phyloP scores from a whole-genome alignment of 2,113 vertebrate genomes.

The Tursiops truncatus region DNA sequence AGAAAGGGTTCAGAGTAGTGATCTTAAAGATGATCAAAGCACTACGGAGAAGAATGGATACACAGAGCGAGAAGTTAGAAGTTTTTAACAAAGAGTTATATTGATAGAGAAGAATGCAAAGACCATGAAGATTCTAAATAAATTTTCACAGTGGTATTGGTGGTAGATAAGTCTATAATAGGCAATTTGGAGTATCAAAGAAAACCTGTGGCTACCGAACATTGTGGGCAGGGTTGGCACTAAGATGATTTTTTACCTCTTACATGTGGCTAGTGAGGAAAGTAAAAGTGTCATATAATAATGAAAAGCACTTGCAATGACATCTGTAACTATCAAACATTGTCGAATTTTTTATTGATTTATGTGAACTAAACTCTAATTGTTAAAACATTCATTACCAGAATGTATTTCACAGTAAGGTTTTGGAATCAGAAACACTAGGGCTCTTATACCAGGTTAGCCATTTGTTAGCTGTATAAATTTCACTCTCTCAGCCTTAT shows the following conservation, averaged over 20 bases:
- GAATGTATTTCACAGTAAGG: neutral
- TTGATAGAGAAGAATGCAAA: neutral
- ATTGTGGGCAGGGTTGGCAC: neutral
- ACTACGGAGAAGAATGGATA: no score
- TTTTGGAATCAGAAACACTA: neutral
- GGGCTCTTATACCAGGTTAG: neutral
- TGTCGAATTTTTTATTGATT: neutral
- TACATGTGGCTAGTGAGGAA: neutral
- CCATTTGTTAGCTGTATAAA: neutral
- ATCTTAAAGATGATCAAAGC: no score
- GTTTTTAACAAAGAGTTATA: neutral
- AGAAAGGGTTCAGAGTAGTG: no score
- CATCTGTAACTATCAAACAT: neutral
- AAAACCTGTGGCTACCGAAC: neutral
- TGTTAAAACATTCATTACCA: neutral
- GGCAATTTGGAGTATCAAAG: neutral
- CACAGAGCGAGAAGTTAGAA: no score
- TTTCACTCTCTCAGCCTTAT: neutral
- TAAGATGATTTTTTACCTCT: neutral
- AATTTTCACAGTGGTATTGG: neutral
- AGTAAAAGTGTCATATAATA: neutral
- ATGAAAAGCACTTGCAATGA: neutral
- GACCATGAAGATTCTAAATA: neutral
- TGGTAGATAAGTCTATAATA: neutral
- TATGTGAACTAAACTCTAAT: neutral